Conservation (phyloP, 2,888 invertebrate species). For the Tetropium fuscum region DNA sequence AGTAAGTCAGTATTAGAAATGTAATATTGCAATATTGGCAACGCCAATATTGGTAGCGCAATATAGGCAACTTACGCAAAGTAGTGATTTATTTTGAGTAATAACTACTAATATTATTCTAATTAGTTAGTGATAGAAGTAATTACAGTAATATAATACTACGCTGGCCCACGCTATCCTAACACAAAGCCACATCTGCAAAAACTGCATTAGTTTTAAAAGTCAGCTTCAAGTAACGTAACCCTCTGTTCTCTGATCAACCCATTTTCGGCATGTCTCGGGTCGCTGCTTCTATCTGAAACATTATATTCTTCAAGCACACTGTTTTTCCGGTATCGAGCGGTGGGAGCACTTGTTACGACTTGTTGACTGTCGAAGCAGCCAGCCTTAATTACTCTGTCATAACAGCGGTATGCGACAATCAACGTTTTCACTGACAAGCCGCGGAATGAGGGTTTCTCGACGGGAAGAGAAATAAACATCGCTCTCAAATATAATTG, state of each 20-base stretch:
- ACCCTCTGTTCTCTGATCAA: background rate
- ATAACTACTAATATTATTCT: no score
- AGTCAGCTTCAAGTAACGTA: background rate
- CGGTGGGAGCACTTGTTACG: conserved; percentile 16
- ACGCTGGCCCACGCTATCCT: no score
- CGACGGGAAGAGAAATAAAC: conserved; percentile 12
- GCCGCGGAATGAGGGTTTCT: background rate
- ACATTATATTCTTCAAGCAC: conserved; percentile 5
- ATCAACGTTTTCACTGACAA: conserved; percentile 1
- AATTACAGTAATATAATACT: no score
- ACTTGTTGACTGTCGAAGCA: conserved; percentile 20
- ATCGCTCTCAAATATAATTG: background rate
- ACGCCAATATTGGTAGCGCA: no score
- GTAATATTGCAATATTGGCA: no score
- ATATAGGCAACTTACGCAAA: no score
- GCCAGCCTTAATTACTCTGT: conserved; percentile 17
- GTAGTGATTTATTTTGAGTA: no score
- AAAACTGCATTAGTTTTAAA: conserved; percentile 5
- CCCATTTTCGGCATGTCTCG: background rate
- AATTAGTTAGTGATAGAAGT: no score
- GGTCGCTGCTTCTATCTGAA: background rate
- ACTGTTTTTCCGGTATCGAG: conserved; percentile 7
- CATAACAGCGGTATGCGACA: conserved; percentile 2
- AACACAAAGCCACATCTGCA: no score
- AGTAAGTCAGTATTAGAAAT: no score